Evolutionary conservation across 2,113 vertebrate species (phyloP).

Genomic region (Ia io): DNA sequence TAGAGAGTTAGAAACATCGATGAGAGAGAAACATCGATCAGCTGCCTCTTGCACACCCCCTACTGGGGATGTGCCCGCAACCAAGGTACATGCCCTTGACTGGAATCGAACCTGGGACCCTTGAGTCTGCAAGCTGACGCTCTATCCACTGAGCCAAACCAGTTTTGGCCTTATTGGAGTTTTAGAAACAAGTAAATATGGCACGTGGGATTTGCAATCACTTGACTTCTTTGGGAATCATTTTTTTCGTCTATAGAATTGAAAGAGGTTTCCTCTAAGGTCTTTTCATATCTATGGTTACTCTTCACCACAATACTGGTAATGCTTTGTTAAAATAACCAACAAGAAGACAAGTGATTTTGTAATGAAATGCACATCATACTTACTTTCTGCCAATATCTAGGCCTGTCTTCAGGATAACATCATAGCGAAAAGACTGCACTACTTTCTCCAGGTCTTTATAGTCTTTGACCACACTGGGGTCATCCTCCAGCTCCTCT

Average conservation of each 20-base stretch:
- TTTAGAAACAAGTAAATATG: neutral
- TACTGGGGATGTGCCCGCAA: no score
- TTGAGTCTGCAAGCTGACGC: no score
- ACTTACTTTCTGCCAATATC: slow-evolving; percentile 95
- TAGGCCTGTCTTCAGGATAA: slow-evolving; percentile 91
- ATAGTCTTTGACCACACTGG: slow-evolving; percentile 86
- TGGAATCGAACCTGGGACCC: no score
- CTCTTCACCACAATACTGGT: neutral
- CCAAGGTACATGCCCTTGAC: no score
- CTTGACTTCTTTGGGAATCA: neutral
- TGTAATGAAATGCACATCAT: neutral
- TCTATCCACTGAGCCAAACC: no score
- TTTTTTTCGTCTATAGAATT: neutral
- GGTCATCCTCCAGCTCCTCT: slow-evolving; percentile 84
- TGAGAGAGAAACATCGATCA: no score
- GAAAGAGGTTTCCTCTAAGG: neutral
- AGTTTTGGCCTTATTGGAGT: neutral
- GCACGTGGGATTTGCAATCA: neutral
- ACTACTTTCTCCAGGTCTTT: slow-evolving; percentile 93
- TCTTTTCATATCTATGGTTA: neutral
- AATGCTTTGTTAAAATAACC: neutral
- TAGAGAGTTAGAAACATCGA: no score
- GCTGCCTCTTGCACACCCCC: no score
- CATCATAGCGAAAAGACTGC: slow-evolving; percentile 91
- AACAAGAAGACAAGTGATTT: neutral